Evolutionary conservation across 2,797 vertebrate genomes (phyloP).

Genomic region (Luscinia luscinia): DNA sequence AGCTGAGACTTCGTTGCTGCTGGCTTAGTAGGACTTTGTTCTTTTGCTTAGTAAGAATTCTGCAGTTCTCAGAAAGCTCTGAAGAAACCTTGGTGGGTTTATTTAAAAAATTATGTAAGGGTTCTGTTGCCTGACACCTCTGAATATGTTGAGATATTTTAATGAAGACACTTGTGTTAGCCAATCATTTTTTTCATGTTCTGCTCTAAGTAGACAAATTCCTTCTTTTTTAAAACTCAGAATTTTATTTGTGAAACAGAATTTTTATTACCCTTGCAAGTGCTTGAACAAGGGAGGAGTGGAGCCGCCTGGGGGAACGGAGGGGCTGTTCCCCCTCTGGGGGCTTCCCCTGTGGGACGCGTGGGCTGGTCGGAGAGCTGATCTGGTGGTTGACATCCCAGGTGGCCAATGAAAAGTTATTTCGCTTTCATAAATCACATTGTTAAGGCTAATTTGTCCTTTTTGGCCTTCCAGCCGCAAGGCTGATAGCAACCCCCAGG

Average conservation of each 20-base stretch:
- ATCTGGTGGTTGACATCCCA: too few relatives aligned
- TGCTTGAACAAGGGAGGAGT: neutral
- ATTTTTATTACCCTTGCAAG: neutral
- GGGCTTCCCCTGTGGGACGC: too few relatives aligned
- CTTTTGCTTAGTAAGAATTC: neutral
- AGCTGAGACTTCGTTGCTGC: neutral
- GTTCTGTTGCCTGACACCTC: neutral
- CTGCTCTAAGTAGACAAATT: neutral
- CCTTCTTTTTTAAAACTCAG: neutral
- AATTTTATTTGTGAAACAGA: neutral
- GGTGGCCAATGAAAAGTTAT: too few relatives aligned
- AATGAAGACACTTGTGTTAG: neutral
- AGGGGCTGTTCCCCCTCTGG: too few relatives aligned
- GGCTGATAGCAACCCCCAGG: too few relatives aligned
- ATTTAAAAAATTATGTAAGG: accelerated
- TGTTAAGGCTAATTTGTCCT: too few relatives aligned
- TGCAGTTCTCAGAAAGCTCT: neutral
- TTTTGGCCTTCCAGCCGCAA: too few relatives aligned
- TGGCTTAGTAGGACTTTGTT: neutral
- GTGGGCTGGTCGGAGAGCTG: too few relatives aligned
- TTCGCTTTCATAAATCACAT: too few relatives aligned
- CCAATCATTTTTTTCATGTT: neutral
- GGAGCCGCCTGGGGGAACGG: too few relatives aligned
- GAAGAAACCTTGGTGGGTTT: neutral
- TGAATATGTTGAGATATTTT: neutral